A percentile compares a stretch with the other conserved stretches of the same genome.
phyloP scores from a whole-genome alignment of 2,888 invertebrate genomes.

The Polyommatus iphigenia region DNA sequence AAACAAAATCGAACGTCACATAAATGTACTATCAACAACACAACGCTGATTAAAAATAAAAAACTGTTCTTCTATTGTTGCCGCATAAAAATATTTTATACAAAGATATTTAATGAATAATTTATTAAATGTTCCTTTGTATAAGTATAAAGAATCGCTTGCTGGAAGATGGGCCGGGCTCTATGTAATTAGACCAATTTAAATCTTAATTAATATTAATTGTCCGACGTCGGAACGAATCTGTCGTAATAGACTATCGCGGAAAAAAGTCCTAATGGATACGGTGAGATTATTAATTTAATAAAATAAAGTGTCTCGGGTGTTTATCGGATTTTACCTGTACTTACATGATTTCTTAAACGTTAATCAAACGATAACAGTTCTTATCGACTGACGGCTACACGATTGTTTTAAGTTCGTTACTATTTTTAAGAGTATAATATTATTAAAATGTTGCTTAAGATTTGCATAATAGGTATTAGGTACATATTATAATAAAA shows the following conservation, averaged over 20 bases:
- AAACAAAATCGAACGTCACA: not conserved
- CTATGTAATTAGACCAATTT: constrained; percentile 80
- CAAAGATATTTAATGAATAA: constrained; percentile 40
- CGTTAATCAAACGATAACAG: not conserved
- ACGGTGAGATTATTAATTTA: constrained; percentile 52
- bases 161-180: constrained; percentile 68
- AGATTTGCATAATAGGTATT: not conserved
- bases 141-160: constrained; percentile 59
- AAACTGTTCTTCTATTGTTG: constrained; percentile 10
- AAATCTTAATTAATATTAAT: constrained; percentile 81
- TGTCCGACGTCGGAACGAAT: constrained; percentile 77
- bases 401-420: not conserved
- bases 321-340: constrained; percentile 35
- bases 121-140: constrained; percentile 52
- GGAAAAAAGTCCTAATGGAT: constrained; percentile 57
- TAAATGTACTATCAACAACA: not conserved
- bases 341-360: not conserved
- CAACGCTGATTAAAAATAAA: not conserved
- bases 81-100: constrained; percentile 12
- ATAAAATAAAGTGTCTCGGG: constrained; percentile 43
- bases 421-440: not conserved
- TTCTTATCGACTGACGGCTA: not conserved
- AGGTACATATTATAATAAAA: not conserved
- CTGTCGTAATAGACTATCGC: constrained; percentile 70
- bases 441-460: not conserved